Evolutionary conservation across 2,888 invertebrate species (phyloP), one percentile per base, ranked within the genome.

Genomic region (Crematogaster levior): DNA sequence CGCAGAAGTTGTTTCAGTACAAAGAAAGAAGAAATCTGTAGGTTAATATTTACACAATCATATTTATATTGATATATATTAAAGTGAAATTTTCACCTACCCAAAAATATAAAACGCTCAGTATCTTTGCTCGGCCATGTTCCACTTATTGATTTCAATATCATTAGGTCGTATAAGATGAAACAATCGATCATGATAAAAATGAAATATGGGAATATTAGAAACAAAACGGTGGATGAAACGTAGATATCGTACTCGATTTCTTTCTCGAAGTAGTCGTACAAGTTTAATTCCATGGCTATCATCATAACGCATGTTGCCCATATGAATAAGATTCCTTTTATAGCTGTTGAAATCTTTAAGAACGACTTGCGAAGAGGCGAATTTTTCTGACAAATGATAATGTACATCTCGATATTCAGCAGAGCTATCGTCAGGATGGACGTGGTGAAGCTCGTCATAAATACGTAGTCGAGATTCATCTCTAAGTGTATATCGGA

Each of bases 281-380:
- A 91, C 63, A 93, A 88, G 37, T 92, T 88, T 43, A 93, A 81
- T 40, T 92, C 92, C 83, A 93, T 88, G 3, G 91, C 91, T 1
- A 90, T 85, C 5, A 86, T 72, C 68, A 91, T 88, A n/a, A 88
- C 81, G 3, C 91, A 85, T 63, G 88, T 82, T 5, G 80, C 77
- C 93, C 93, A 93, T 34, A 92, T 90, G 1, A 90, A 53, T 1
- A 89, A 4, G 18, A 93, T 84, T 7, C 88, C 90, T 81, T 91
- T 93, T 4, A 88, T 18, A 0, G 89, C 87, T 0, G 87, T 89
- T 3, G 66, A 68, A 0, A 72, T 73, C 37, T 90, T 89, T 5
- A 86, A 27, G 24, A 90, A 40, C 1, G 24, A 58, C 24, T 79
- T 74, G 9, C 77, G 82, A 0, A 89, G 60, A 0, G n/a, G 12